phyloP scores from a whole-genome alignment of 2,888 invertebrate genomes.

The Hipparchia sbordonii region DNA sequence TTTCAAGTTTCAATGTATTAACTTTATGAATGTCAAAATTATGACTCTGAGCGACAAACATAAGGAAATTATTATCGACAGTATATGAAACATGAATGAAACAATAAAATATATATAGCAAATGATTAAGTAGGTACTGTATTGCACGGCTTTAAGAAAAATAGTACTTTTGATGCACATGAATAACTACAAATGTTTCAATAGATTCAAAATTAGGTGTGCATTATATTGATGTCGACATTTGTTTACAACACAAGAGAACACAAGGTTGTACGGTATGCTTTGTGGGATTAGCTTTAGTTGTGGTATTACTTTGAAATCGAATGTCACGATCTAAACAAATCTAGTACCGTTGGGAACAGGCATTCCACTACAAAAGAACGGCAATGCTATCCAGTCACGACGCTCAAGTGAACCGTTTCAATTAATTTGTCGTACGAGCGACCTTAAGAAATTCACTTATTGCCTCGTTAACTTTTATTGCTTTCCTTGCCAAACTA shows the following conservation, averaged over 20 bases:
- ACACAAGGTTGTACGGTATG: conserved; percentile 5
- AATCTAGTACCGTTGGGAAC: conserved; percentile 31
- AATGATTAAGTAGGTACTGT: not conserved
- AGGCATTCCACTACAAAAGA: conserved; percentile 38
- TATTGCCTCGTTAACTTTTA: conserved; percentile 24
- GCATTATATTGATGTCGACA: not conserved
- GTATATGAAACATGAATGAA: not conserved
- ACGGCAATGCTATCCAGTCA: conserved; percentile 37
- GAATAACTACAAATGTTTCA: not conserved
- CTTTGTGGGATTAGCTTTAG: conserved; percentile 8
- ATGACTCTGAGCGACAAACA: too few relatives aligned
- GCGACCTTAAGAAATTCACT: conserved; percentile 36
- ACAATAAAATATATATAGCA: not conserved
- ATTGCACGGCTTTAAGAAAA: not conserved
- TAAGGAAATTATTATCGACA: too few relatives aligned
- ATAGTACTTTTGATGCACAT: not conserved
- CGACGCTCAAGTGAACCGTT: conserved; percentile 33
- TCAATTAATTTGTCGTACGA: conserved; percentile 35
- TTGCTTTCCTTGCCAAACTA: conserved; percentile 22
- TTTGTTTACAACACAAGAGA: not conserved
- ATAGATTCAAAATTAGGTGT: conserved; percentile 3
- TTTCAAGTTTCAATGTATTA: too few relatives aligned
- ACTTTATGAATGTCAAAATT: too few relatives aligned
- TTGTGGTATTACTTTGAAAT: conserved; percentile 18
- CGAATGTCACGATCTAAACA: conserved; percentile 30